phyloP scores from a whole-genome alignment of 2,113 vertebrate species.

The Oreocharis arfaki region DNA sequence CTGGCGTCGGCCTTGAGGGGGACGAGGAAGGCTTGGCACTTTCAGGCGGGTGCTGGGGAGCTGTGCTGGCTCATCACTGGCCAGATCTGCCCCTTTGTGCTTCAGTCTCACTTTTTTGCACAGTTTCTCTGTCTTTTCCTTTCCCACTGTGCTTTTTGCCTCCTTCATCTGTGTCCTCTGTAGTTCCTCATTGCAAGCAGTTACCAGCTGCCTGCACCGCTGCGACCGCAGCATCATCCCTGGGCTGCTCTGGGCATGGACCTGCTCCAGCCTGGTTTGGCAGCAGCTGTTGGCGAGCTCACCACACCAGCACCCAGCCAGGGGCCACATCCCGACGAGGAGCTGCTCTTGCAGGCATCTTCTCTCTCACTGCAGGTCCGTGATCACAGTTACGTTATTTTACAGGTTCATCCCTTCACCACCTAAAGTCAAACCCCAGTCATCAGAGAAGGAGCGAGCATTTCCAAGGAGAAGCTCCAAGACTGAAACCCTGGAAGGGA shows the following conservation, averaged over 20 bases:
- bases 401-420: constrained; percentile 16
- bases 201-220: not conserved
- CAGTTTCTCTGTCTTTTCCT: not conserved
- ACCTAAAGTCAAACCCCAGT: not conserved
- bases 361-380: not conserved
- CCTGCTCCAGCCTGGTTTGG: not conserved
- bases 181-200: not conserved
- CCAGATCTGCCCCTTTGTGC: not conserved
- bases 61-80: not conserved
- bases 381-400: not conserved
- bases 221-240: not conserved
- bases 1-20: not conserved
- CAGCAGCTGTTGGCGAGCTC: not conserved
- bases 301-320: not conserved
- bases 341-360: not conserved
- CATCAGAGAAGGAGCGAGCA: not conserved
- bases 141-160: not conserved
- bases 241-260: not conserved
- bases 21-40: rapidly evolving
- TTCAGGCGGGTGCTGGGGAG: not conserved
- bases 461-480: not conserved
- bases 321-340: rapidly evolving
- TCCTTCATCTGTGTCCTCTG: not conserved
- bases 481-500: no score
- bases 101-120: not conserved